Percentiles rank a stretch among this genome's conserved stretches.
Evolutionary conservation across 2,797 vertebrate species (phyloP).

Genomic region (Lacerta bilineata): DNA sequence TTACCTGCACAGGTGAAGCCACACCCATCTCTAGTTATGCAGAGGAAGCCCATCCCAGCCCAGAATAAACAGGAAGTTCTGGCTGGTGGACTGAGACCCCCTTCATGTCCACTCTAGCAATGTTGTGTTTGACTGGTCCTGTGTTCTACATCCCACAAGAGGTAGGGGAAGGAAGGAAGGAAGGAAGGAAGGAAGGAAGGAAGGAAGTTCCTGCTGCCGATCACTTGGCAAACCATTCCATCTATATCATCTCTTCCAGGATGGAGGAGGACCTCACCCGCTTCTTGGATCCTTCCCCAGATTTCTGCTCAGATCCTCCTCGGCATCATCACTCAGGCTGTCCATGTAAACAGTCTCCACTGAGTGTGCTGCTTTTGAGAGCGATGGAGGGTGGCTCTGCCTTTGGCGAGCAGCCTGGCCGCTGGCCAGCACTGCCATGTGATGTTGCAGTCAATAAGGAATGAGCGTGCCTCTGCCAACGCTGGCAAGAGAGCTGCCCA

Average conservation of each 20-base stretch:
- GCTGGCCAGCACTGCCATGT: neutral
- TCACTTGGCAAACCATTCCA: neutral
- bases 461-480: neutral
- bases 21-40: too few relatives aligned
- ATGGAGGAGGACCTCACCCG: neutral
- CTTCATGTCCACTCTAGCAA: too few relatives aligned
- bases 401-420: neutral
- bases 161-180: too few relatives aligned
- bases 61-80: too few relatives aligned
- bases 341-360: neutral
- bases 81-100: too few relatives aligned
- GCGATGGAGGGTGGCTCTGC: neutral
- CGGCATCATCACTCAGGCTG: neutral
- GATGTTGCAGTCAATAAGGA: neutral
- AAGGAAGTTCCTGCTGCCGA: too few relatives aligned
- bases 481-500: neutral
- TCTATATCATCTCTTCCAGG: neutral
- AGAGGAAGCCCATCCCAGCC: too few relatives aligned
- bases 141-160: too few relatives aligned
- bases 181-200: too few relatives aligned
- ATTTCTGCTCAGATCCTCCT: neutral
- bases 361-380: neutral
- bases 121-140: too few relatives aligned
- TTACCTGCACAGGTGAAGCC: too few relatives aligned
- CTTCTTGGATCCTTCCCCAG: neutral